Base-by-base conservation (phyloP, 2,797 vertebrate genomes). In the Esox masquinongy region DNA sequence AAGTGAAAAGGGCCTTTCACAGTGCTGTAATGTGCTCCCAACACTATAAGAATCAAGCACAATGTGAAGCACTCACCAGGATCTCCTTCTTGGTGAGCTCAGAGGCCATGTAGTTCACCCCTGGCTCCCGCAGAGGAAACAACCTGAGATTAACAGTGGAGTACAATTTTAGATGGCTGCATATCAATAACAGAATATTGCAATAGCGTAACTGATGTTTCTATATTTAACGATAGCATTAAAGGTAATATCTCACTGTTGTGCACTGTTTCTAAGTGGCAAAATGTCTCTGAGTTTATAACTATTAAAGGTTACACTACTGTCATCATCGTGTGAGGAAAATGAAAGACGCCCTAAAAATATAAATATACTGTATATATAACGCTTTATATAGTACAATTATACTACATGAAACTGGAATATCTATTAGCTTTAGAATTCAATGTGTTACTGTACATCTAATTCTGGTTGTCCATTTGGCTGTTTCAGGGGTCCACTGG, bases 111-210 rank as follows among this genome's bases (percentile, higher is more conserved):
- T 94, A 96, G 92, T 99, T 99, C 87, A 99, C 97, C n/a, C 98
- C 98, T 0, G 88, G 95, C 79, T 99, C 98, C 76, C 97, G 94
- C 74, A 99, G 91, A 68, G 97, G 98, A 90, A 99, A 99, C 12
- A 99, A 84, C 97, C 98, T 99, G 72, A 0, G 73, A 85, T 51
- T 50, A 50, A 64, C 14, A 73, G 69, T 72, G 4, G 15, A 50
- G 29, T 67, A 22, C 26, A 19, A 56, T 5, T 77, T 11, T 77
- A 83, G 79, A 17, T 3, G 77, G 53, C n/a, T 29, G 80, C n/a
- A 80, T 76, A 29, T 50, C 15, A 34, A 77, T 17, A 12, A 36
- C 15, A 70, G 8, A 49, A 74, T 5, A 29, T 51, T 36, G n/a
- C 31, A 76, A 51, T 4, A n/a, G 29, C n/a, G 11, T 17, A 29